phyloP scores from a whole-genome alignment of 2,888 invertebrate genomes.

The Mythimna ferrago region DNA sequence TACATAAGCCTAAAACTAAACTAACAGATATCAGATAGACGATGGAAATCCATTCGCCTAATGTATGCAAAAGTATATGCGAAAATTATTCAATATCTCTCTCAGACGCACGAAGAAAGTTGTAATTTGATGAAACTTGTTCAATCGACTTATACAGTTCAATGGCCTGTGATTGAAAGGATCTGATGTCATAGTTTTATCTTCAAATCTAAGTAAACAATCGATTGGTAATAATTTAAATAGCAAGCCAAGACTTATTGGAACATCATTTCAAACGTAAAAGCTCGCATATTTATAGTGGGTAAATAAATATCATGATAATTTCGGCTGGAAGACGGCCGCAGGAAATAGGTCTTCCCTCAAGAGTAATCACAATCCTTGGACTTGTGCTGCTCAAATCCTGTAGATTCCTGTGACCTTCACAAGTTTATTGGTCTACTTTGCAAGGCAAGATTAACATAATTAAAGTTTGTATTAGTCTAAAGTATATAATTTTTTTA shows the following conservation, averaged over 20 bases:
- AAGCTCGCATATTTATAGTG: background rate
- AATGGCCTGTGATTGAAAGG: conserved; percentile 19
- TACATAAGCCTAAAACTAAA: conserved; percentile 1
- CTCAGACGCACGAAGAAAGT: conserved; percentile 48
- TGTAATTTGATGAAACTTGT: conserved; percentile 41
- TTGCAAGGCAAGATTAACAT: background rate
- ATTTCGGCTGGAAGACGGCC: background rate
- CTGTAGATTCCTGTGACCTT: background rate
- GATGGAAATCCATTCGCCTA: conserved; percentile 13
- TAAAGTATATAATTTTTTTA: background rate
- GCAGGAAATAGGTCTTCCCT: background rate
- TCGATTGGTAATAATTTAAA: background rate
- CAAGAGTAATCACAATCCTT: background rate
- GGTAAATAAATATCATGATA: background rate
- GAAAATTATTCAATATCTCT: conserved; percentile 49
- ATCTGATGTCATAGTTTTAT: conserved; percentile 4
- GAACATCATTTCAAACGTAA: background rate
- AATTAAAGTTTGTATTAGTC: background rate
- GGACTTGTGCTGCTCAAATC: background rate
- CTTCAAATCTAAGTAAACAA: conserved; percentile 20
- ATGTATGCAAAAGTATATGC: conserved; percentile 44
- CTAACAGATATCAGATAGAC: conserved; percentile 11
- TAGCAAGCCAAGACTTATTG: background rate
- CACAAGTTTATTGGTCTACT: background rate
- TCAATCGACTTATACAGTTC: conserved; percentile 37